Conservation (phyloP, 2,797 vertebrate genomes). For the Okamejei kenojei region DNA sequence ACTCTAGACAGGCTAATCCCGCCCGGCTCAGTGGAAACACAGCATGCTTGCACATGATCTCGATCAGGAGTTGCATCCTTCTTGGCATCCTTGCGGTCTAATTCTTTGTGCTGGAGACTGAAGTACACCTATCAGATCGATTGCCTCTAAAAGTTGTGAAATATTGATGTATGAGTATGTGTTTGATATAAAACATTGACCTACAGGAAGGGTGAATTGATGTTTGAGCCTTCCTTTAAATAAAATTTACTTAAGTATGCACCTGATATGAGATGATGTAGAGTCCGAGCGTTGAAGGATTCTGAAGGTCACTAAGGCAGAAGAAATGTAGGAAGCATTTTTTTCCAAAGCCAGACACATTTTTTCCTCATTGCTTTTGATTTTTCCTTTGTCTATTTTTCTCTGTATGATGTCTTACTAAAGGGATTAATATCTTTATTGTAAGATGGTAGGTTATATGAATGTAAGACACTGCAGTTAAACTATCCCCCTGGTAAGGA, state of each 20-base stretch:
- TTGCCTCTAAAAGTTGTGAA: constrained; percentile 51
- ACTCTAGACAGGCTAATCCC: constrained; percentile 48
- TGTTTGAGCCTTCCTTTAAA: constrained; percentile 49
- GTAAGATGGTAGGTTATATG: no score
- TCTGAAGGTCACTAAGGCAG: constrained; percentile 43
- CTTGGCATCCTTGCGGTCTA: constrained; percentile 45
- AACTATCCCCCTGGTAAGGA: no score
- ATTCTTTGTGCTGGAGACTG: constrained; percentile 51
- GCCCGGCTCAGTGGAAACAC: constrained; percentile 40
- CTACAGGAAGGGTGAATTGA: constrained; percentile 43
- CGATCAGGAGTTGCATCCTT: constrained; percentile 43
- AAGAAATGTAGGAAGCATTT: neutral
- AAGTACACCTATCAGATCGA: constrained; percentile 56
- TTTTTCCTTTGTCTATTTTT: no score
- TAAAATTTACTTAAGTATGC: constrained; percentile 49
- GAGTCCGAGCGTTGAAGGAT: constrained; percentile 43
- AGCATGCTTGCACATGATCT: constrained; percentile 41
- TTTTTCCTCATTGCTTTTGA: neutral
- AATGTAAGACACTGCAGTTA: no score
- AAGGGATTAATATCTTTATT: no score
- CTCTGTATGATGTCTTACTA: no score
- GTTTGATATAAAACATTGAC: constrained; percentile 54
- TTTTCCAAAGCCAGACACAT: neutral
- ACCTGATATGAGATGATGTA: constrained; percentile 36
- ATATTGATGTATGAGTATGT: constrained; percentile 55